A percentile compares a stretch with the other conserved stretches of the same genome.
These are phyloP conservation scores for Harpalus rufipes DNA, from an alignment of 2,888 invertebrate genomes.

Conservation along the genomic window DNA sequence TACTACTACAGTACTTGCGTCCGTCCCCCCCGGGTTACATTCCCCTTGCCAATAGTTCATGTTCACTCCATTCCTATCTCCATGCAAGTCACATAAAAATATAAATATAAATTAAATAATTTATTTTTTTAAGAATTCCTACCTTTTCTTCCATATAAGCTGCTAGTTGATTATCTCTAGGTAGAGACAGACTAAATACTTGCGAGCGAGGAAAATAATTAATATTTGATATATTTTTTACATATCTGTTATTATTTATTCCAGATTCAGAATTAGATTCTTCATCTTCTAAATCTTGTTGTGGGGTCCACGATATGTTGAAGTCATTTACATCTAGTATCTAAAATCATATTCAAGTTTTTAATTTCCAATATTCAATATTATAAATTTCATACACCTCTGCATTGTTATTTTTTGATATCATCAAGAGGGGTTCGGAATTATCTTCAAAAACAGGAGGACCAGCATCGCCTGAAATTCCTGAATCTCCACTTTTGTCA, in stretches of 20 bases:
- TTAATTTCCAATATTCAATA: background rate
- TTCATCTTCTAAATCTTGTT: conserved; percentile 88
- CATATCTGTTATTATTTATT: conserved; percentile 68
- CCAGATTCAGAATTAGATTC: conserved; percentile 69
- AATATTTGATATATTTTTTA: conserved; percentile 71
- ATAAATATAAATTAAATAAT: too few relatives aligned
- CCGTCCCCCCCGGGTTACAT: too few relatives aligned
- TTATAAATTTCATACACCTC: conserved; percentile 69
- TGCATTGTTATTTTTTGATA: conserved; percentile 73
- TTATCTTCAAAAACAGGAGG: conserved; percentile 80
- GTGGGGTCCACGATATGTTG: conserved; percentile 87
- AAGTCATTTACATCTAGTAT: conserved; percentile 66
- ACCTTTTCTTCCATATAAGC: conserved; percentile 75
- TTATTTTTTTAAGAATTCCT: background rate
- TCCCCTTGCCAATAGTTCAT: too few relatives aligned
- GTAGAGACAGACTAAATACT: conserved; percentile 87
- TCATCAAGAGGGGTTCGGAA: conserved; percentile 74
- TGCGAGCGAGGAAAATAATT: conserved; percentile 78
- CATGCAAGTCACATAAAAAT: too few relatives aligned
- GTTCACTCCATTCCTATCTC: too few relatives aligned
- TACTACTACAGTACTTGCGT: too few relatives aligned
- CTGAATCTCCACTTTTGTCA: conserved; percentile 91
- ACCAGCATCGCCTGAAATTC: conserved; percentile 89
- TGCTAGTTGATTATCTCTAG: conserved; percentile 81
- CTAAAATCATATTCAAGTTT: conserved; percentile 49